Conservation (phyloP, 2,888 invertebrate species). For the Leptinotarsa peninsularis region DNA sequence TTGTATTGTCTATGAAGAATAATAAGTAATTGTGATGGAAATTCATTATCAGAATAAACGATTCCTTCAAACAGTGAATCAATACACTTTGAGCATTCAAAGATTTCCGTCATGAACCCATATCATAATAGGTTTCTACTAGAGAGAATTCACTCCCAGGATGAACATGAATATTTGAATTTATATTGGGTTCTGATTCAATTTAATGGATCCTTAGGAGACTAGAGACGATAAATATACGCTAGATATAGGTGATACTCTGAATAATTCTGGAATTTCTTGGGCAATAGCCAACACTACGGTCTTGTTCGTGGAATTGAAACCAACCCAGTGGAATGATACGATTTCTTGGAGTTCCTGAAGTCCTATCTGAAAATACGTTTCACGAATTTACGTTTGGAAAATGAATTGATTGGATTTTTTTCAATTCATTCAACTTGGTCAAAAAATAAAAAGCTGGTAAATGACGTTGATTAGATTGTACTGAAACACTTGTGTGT, state of each 20-base stretch:
- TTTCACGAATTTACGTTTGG: too few relatives aligned
- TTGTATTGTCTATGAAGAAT: too few relatives aligned
- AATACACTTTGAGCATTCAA: background rate
- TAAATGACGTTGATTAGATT: too few relatives aligned
- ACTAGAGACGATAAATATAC: conserved; percentile 15
- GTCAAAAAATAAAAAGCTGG: too few relatives aligned
- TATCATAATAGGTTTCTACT: background rate
- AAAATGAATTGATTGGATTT: too few relatives aligned
- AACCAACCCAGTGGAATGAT: background rate
- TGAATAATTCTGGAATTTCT: background rate
- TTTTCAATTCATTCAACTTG: too few relatives aligned
- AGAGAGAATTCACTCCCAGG: background rate
- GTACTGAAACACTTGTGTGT: too few relatives aligned
- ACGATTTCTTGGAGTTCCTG: background rate
- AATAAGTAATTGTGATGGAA: too few relatives aligned
- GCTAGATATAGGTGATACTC: background rate
- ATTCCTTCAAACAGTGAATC: background rate
- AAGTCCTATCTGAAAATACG: background rate
- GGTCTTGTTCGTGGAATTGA: background rate
- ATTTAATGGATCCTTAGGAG: conserved; percentile 1
- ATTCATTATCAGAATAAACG: too few relatives aligned
- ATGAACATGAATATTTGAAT: conserved; percentile 15
- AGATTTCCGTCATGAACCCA: background rate
- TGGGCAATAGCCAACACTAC: conserved; percentile 1
- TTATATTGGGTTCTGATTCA: conserved; percentile 10